phyloP scores from a whole-genome alignment of 2,113 vertebrate species.

The Notechis scutatus region DNA sequence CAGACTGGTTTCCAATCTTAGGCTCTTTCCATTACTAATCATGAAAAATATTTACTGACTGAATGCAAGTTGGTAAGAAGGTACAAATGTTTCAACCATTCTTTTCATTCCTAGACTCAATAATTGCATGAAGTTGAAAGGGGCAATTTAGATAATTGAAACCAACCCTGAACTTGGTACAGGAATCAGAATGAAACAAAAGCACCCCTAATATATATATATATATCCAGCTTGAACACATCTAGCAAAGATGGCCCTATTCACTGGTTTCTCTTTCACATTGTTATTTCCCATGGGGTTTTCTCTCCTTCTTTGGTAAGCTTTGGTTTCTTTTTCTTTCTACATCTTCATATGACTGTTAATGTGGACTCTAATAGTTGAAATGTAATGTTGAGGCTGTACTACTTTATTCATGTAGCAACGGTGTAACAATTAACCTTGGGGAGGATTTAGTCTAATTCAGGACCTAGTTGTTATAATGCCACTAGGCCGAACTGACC shows the following conservation, averaged over 20 bases:
- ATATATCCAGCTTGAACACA: not conserved
- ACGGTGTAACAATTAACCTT: not conserved
- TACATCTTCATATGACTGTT: not conserved
- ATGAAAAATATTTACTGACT: not conserved
- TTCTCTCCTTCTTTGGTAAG: not conserved
- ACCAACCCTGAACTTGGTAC: not conserved
- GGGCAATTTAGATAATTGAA: not conserved
- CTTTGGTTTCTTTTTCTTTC: not conserved
- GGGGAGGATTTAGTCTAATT: not conserved
- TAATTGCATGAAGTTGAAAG: not conserved
- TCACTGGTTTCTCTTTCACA: not conserved
- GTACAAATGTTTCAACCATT: not conserved
- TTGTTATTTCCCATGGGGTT: not conserved
- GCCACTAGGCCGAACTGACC: not conserved
- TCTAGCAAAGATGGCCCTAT: not conserved
- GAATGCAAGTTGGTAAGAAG: not conserved
- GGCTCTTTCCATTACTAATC: not conserved
- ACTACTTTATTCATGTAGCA: not conserved
- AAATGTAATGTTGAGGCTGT: not conserved
- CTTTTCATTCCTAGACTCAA: not conserved
- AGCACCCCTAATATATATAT: not conserved
- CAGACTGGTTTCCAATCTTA: not conserved
- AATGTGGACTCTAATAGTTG: not conserved
- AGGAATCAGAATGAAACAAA: not conserved
- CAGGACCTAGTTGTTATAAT: not conserved